Evolutionary conservation across 1,140 invertebrate species (phyloP).

Genomic region (Eriocheir sinensis): DNA sequence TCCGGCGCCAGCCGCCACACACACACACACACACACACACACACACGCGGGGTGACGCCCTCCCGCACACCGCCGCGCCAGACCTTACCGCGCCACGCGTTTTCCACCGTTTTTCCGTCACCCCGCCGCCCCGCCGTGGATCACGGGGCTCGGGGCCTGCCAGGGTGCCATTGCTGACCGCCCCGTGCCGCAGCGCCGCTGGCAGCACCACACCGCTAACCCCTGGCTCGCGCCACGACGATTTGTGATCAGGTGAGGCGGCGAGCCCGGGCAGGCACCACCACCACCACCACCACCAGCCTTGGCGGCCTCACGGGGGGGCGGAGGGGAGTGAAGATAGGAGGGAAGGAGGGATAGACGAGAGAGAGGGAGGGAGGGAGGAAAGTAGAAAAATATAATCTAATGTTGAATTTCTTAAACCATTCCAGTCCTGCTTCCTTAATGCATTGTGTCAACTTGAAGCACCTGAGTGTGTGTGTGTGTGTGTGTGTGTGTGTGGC

Average conservation of each 20-base stretch:
- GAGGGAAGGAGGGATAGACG: not conserved
- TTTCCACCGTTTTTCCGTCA: not conserved
- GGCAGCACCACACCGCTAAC: not conserved
- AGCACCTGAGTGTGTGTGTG: constrained; percentile 20
- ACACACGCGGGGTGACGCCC: not conserved
- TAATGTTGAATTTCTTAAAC: not conserved
- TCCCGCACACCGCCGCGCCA: not conserved
- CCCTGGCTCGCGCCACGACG: not conserved
- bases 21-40: not conserved
- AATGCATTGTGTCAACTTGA: too few species aligned
- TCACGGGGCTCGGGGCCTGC: not conserved
- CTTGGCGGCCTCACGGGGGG: not conserved
- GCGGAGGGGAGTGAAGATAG: not conserved
- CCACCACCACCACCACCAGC: not conserved
- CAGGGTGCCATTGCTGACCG: not conserved
- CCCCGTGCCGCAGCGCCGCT: not conserved
- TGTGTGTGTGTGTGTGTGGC: constrained; percentile 22
- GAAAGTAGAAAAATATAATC: not conserved
- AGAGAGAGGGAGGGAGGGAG: not conserved
- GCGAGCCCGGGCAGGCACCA: not conserved
- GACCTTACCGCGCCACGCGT: not conserved
- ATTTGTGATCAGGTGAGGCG: constrained; percentile 13
- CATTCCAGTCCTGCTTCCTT: not conserved
- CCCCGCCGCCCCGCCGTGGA: not conserved
- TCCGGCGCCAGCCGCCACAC: constrained; percentile 7